Conservation (phyloP, 2,888 invertebrate genomes). For the Elysia crispata region DNA sequence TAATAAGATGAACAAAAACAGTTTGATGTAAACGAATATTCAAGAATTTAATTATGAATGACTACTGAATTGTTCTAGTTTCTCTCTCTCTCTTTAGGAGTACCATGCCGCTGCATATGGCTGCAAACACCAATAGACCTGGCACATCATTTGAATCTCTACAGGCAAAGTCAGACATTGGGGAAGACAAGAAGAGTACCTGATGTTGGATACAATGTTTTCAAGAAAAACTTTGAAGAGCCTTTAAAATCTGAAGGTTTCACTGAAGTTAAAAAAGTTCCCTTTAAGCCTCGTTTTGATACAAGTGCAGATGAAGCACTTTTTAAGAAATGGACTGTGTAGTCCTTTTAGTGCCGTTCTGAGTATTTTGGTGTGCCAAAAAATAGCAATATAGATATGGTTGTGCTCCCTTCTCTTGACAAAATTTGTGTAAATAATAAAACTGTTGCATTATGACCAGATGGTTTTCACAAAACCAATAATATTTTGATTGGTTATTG, state of each 20-base stretch:
- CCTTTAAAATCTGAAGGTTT: conserved; percentile 71
- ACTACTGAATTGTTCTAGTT: no score
- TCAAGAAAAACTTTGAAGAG: conserved; percentile 70
- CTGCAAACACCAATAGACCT: conserved; percentile 70
- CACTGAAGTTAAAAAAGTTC: conserved; percentile 66
- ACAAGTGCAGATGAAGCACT: conserved; percentile 61
- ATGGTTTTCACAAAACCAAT: no score
- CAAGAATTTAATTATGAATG: no score
- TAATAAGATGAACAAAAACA: no score
- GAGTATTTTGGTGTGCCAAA: not conserved
- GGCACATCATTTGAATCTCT: conserved; percentile 72
- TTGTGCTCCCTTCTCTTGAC: no score
- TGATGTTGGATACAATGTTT: conserved; percentile 74
- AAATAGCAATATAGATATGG: no score
- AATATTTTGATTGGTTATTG: no score
- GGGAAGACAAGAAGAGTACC: conserved; percentile 72
- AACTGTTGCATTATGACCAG: no score
- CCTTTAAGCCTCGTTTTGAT: conserved; percentile 68
- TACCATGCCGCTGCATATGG: conserved; percentile 70
- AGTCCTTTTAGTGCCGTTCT: not conserved
- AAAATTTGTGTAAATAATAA: no score
- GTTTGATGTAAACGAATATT: no score
- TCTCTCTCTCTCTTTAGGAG: conserved; percentile 56
- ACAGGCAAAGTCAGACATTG: conserved; percentile 70
- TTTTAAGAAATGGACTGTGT: conserved; percentile 70